Base-by-base conservation (phyloP, 2,113 vertebrate genomes). In the Eulemur rufifrons region DNA sequence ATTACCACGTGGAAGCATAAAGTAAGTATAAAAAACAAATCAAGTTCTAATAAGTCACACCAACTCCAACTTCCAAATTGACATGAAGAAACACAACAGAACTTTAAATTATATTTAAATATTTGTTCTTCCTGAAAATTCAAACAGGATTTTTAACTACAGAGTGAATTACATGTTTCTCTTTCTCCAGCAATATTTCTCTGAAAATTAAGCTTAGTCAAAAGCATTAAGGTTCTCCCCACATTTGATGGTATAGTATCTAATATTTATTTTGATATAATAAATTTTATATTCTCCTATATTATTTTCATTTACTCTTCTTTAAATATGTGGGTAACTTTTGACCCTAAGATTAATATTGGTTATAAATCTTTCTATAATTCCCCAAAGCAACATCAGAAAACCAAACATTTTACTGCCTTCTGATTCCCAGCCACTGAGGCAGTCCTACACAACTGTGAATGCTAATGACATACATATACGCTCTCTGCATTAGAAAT, bases 181-280 rank as follows among this genome's bases (percentile, higher is more conserved):
- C 98, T 94, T 97, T 92, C 84, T 97, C 90, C 90, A 97, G 86
- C 85, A 97, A 29, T 54, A 34, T 81, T 95, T 96, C 91, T 93
- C 73, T 91, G 95, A 96, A 97, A 82, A 74, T 34, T 97, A 95
- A 98, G 37, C 74, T 96, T 74, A 92, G 27, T 34, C 32, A 81
- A 95, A 86, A 87, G 6, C 93, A 95, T 93, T 96, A 96, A 96
- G 80, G 69, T 81, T 78, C n/a, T 5, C 27, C 71, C 78, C 91
- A 17, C 13, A 87, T 78, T 89, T 95, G 97, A 97, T 95, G 56
- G 52, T 81, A 96, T 88, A 97, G 98, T 98, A 98, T 98, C 97
- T 98, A 97, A 98, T 98, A 91, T 68, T 90, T 80, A 87, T 14
- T 77, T 39, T 64, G 6, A 89, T 27, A 89, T 89, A 71, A 73